Evolutionary conservation across 2,113 vertebrate genomes (phyloP), one percentile per base, ranked within the genome.

Genomic region (Baryphthengus martii): DNA sequence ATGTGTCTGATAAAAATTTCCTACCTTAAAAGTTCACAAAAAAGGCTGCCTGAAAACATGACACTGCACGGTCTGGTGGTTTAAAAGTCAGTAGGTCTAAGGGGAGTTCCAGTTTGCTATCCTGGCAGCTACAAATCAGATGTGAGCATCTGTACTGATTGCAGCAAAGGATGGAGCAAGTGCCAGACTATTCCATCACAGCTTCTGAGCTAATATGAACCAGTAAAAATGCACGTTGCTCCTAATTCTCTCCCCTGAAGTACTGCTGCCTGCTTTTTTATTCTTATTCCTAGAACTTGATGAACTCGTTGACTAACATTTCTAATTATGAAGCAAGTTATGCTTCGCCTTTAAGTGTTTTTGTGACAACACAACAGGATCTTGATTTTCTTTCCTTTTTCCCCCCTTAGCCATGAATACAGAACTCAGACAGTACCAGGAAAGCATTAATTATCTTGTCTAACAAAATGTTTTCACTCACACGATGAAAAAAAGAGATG

Each of bases 111-210:
- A 90, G 67, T 50, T 67, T 76, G 74, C 74, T 63, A 3, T 33
- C 61, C 62, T 89, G 88, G 85, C 76, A 94, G 68, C 75, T 56
- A 20, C 26, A 35, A 25, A 88, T n/a, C 74, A 85, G 84, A 85
- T 70, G 87, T 50, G 42, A 94, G 59, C 55, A 88, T 72, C 81
- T 88, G 88, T 10, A 28, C 18, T 8, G 63, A 74, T 6, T 16
- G 73, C 66, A 89, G 76, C 65, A 61, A n/a, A 0, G 67, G 40
- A 85, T 26, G 71, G 78, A 90, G 55, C 68, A 71, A 78, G 45
- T 8, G 77, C 84, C 89, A 89, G 89, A 85, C 20, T 56, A 40
- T 44, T 68, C 81, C 81, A 68, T 2, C 44, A 33, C 2, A 80
- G 63, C 52, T 86, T 21, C 67, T 40, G 7, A 68, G 44, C 45